Percentiles rank a stretch among this genome's conserved stretches.
Conservation (phyloP, 2,113 vertebrate species). For the Cyrtonyx montezumae region DNA sequence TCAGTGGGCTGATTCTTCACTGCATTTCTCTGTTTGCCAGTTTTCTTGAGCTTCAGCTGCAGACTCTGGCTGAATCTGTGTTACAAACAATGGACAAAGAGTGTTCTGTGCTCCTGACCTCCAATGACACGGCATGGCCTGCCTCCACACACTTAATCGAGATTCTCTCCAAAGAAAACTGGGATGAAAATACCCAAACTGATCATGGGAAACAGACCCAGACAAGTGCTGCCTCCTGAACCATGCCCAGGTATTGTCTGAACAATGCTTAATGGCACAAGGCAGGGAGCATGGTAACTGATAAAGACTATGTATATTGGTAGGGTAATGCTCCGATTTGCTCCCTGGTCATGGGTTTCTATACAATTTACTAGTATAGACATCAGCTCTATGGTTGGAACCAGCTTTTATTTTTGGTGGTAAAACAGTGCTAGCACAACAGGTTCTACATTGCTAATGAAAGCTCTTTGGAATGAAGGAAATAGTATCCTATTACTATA, state of each 20-base stretch:
- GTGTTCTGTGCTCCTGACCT: neutral
- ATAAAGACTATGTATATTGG: neutral
- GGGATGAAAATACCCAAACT: neutral
- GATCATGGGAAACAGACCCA: neutral
- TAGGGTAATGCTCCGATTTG: neutral
- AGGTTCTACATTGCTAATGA: neutral
- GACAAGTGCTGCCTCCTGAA: neutral
- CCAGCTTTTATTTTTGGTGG: slow-evolving; percentile 9
- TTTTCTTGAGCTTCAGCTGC: neutral
- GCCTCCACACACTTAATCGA: neutral
- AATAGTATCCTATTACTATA: slow-evolving; percentile 29
- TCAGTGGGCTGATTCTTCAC: neutral
- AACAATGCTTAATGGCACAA: neutral
- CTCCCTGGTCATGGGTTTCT: neutral
- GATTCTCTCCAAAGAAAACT: neutral
- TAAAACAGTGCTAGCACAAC: neutral
- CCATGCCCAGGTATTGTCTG: neutral
- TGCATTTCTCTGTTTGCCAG: neutral
- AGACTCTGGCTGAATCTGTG: neutral
- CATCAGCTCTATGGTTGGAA: neutral
- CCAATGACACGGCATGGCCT: neutral
- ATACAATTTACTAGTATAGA: neutral
- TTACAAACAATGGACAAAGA: neutral
- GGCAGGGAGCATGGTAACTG: neutral
- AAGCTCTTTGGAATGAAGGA: slow-evolving; percentile 20